Base-by-base conservation (phyloP, 2,888 invertebrate species). In the Iphiclides podalirius region DNA sequence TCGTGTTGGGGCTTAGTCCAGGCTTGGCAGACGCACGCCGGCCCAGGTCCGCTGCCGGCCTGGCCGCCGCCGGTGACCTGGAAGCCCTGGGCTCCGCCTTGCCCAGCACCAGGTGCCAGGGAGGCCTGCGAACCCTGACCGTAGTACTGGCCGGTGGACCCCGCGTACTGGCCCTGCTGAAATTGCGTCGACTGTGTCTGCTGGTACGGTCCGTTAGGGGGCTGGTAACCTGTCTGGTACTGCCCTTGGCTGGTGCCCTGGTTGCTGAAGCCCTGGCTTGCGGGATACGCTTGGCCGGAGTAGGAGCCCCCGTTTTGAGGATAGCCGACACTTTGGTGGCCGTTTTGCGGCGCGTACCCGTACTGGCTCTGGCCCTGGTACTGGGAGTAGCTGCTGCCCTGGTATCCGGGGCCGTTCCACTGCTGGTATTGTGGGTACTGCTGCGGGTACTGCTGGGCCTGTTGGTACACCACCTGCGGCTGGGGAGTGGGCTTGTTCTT, bases 11-110 rank as follows among this genome's bases (percentile, higher is more conserved):
- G 82, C 40, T 86, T 86, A 0, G 79, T 78, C 84, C 85, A 86
- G 0, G 87, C 70, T 52, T 85, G 86, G 55, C 88, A 88, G 1
- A 88, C 76, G 49, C 87, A 88, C 0, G 79, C 72, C 0, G 82
- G 85, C 0, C 82, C 85, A 15, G 67, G 66, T 0, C 59, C 61
- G 8, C 67, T 69, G 8, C 60, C 57, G 13, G 64, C 52, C 38
- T 71, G 66, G 8, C 72, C 70, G 9, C 69, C 67, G 8, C 68
- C 67, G 0, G 75, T 57, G 0, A 63, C 61, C 51, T 76, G 73
- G 46, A 70, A 79, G 0, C 74, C 67, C 41, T 70, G 68, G 17
- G 65, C 59, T 31, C 63, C 38, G 60, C 63, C 52, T n/a, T 50
- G 54, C 9, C 41, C 48, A 23, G 23, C 28, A 4, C 41, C 48